Evolutionary conservation across 2,888 invertebrate genomes (phyloP), one percentile per base, ranked within the genome.

Genomic region (Protophormia terraenovae): DNA sequence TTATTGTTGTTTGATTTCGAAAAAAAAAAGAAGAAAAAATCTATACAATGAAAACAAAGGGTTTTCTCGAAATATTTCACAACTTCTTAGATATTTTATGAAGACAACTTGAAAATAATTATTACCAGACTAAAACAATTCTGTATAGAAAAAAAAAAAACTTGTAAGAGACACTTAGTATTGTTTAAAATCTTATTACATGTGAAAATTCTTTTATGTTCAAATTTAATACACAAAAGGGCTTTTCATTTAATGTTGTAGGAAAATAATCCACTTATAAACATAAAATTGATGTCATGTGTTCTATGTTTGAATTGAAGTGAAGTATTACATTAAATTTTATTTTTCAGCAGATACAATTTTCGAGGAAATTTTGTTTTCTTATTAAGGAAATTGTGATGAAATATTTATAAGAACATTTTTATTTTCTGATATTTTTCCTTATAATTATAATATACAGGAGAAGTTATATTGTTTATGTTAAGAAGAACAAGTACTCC

Each of bases 1-100:
- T 85, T 82, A 75, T 78, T 85, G 62, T 71, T 76, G 16, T 41
- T 24, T n/a, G 19, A 62, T n/a, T 7, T 12, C 14, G 10, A 32
- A n/a, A 29, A 35, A 47, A n/a, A n/a, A 71, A 38, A n/a, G 14
- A 3, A 64, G 8, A 55, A 14, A n/a, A n/a, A 24, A 41, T 14
- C 12, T 2, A 45, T 53, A 24, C 5, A 47, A 35, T 35, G 29
- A 24, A 32, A 41, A n/a, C 35, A 53, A 24, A 24, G 19, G 8
- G 3, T 27, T 55, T 55, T 14, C 1, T 22, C 5, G 5, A 27
- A 47, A 29, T 6, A 32, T 22, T 47, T 29, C 12, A 14, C 19
- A 50, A 22, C 7, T 27, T 47, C 47, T 29, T 47, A n/a, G 1
- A 8, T 29, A n/a, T 58, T 58, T 19, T 35, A 35, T 10, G 22